Conservation (phyloP, 2,797 vertebrate genomes). For the Eleutherodactylus coqui region DNA sequence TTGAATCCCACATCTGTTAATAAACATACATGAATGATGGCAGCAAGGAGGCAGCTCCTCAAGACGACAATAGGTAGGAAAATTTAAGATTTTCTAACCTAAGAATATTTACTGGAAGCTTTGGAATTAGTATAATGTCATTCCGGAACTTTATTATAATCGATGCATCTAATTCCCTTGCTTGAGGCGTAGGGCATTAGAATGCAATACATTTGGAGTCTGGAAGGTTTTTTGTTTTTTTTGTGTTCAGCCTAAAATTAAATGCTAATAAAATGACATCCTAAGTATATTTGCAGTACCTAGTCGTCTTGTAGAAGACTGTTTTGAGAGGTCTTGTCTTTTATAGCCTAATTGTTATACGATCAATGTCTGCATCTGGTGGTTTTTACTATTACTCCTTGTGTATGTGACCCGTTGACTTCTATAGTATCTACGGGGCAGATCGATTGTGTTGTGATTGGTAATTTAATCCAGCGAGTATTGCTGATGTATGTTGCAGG, state of each 20-base stretch:
- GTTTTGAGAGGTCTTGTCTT: background rate
- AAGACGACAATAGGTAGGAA: conserved; percentile 44
- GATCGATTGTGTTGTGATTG: background rate
- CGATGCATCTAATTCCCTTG: too few relatives aligned
- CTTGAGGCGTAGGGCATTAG: too few relatives aligned
- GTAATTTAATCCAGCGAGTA: background rate
- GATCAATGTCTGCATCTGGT: background rate
- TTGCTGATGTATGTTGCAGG: background rate
- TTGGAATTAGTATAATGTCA: too few relatives aligned
- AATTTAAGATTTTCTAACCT: background rate
- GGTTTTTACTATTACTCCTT: background rate
- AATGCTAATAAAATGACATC: too few relatives aligned
- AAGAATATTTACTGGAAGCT: too few relatives aligned
- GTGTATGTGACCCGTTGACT: background rate
- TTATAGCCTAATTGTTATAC: background rate
- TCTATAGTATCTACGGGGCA: background rate
- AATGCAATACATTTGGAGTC: too few relatives aligned
- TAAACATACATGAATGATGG: conserved; percentile 7
- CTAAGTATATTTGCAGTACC: too few relatives aligned
- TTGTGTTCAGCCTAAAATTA: too few relatives aligned
- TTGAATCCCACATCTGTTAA: background rate
- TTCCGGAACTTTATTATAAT: too few relatives aligned
- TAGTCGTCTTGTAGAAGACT: too few relatives aligned
- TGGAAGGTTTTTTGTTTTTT: too few relatives aligned
- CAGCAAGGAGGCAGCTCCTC: background rate